Evolutionary conservation across 37 sponge, comb jelly and placozoan species (phyloP), one percentile per base, ranked within the genome.

Genomic region (Hormiphora californensis): DNA sequence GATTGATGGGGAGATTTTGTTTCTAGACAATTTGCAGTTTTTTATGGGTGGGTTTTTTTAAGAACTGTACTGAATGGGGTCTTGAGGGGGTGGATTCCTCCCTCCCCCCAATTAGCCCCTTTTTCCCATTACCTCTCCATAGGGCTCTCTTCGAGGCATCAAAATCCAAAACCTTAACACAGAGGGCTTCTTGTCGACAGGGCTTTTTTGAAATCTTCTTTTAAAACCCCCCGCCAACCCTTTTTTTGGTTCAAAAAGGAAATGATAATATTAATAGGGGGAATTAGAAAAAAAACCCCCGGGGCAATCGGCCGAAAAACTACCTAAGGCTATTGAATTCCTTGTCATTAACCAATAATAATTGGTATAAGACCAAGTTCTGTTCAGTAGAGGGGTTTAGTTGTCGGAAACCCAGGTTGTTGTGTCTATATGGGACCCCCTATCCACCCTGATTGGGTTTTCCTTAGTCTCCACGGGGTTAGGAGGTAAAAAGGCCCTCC

Each of bases 101-200:
- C 38, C 31, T 65, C 12, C 17, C 28, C 67, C 67, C 37, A 33
- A 17, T 39, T 9, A 15, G 38, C 36, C 28, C 67, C 35, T 33
- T 39, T 33, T 30, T 39, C 35, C 36, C 67, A 17, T 46, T 15
- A 9, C 53, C 15, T 15, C 53, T 17, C 53, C 53, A 9, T 15
- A 9, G 1, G 46, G 23, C 44, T 73, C 81, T 22, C 43, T 73
- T 46, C 0, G 81, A 73, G 15, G 81, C 40, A 46, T 73, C 81
- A 17, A 73, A 73, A 46, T 73, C 81, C 46, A 43, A 73, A 8
- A 73, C 81, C 23, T 73, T 73, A 73, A 73, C 1, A 73, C 81
- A 28, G 81, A 73, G 4, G 81, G 43, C 46, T 73, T 73, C 81
- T 73, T 73, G 46, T 73, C 81, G 28, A 73, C 81, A 3, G 35